Conservation (phyloP, 2,888 invertebrate species). For the Odontocerum albicorne region DNA sequence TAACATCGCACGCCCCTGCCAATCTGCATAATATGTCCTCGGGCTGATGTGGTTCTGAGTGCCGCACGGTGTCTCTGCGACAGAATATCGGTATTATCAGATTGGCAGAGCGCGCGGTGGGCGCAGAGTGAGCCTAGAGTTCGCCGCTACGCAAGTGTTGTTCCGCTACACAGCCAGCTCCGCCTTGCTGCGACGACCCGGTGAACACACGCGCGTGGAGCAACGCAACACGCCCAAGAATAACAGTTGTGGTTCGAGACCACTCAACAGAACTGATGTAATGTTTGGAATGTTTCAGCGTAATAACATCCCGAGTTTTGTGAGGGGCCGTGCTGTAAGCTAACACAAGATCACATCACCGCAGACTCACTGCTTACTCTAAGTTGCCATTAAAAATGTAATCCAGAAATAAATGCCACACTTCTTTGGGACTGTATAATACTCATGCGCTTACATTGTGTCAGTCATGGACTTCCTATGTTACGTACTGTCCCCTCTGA, state of each 20-base stretch:
- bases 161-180: not conserved
- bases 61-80: conserved; percentile 5
- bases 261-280: too few relatives aligned
- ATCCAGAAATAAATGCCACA: not conserved
- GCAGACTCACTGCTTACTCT: conserved; percentile 28
- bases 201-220: not conserved
- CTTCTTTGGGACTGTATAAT: not conserved
- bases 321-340: conserved; percentile 15
- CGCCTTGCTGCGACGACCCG: not conserved
- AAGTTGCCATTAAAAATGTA: conserved; percentile 2
- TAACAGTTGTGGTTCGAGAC: too few relatives aligned
- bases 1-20: conserved; percentile 10
- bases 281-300: conserved; percentile 35
- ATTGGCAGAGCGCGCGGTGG: not conserved
- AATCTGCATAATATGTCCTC: conserved; percentile 9
- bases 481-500: too few relatives aligned
- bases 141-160: too few relatives aligned
- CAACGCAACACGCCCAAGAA: not conserved
- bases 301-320: conserved; percentile 24
- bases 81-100: not conserved
- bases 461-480: too few relatives aligned
- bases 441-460: not conserved
- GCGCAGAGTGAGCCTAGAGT: not conserved
- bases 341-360: conserved; percentile 26
- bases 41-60: too few relatives aligned